These are phyloP conservation scores for Drosophila sulfurigaster DNA, from an alignment of 1,140 invertebrate genomes.

Conservation along the genomic window DNA sequence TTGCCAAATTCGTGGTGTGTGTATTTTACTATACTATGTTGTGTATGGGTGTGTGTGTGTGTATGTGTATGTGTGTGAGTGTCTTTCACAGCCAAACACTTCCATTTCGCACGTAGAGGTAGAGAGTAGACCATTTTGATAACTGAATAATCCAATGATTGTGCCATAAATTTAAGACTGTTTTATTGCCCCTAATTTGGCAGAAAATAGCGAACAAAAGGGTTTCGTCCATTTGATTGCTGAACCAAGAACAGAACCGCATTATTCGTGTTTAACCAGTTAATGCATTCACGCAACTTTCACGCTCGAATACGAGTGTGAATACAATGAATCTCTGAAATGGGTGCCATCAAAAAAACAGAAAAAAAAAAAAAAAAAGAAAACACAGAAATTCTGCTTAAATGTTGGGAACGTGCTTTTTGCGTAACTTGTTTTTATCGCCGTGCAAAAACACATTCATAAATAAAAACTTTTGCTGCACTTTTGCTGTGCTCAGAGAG, in stretches of 20 bases:
- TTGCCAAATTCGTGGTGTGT: constrained; percentile 39
- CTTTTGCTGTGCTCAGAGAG: constrained; percentile 26
- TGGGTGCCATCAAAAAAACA: neutral
- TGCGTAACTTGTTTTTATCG: constrained; percentile 70
- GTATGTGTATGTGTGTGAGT: constrained; percentile 9
- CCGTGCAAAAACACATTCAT: constrained; percentile 66
- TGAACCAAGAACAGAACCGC: neutral
- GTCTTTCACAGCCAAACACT: constrained; percentile 28
- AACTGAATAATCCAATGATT: constrained; percentile 39
- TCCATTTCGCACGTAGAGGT: constrained; percentile 1
- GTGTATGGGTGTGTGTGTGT: neutral
- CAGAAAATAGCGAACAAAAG: constrained; percentile 17
- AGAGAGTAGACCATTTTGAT: constrained; percentile 13
- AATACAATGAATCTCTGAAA: constrained; percentile 2
- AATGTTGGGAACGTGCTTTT: constrained; percentile 30
- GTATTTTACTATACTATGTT: neutral
- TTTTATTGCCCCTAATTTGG: constrained; percentile 54
- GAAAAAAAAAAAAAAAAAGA: neutral
- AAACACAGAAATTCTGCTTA: neutral
- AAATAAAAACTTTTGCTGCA: constrained; percentile 61
- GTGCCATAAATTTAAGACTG: constrained; percentile 51
- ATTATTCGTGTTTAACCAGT: constrained; percentile 36
- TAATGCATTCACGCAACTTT: constrained; percentile 37
- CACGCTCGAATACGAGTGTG: constrained; percentile 25
- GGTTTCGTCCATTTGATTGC: constrained; percentile 12